Evolutionary conservation across 2,888 invertebrate genomes (phyloP).

Genomic region (Hetaerina titia): DNA sequence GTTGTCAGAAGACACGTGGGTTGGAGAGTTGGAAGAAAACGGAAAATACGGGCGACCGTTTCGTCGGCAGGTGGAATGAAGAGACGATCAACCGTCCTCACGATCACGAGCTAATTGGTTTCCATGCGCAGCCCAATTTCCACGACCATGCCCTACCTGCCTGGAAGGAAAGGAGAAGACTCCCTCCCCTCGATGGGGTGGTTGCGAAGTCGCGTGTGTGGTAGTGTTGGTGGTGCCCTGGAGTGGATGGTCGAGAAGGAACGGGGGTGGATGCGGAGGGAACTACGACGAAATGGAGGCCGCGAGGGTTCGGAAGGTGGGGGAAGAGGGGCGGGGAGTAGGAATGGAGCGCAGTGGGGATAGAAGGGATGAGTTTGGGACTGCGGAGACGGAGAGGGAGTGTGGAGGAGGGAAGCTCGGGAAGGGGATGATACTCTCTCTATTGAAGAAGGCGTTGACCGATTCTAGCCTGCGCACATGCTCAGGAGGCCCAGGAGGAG

Average conservation of each 20-base stretch:
- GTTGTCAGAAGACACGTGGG: neutral
- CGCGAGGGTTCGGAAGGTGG: neutral
- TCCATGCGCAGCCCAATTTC: neutral
- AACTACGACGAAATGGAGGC: neutral
- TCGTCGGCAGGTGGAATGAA: neutral
- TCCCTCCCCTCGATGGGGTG: neutral
- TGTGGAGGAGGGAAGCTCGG: neutral
- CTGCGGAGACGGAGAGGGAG: neutral
- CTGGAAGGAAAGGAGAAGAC: neutral
- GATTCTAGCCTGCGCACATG: neutral
- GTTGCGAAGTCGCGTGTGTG: neutral
- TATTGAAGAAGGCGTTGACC: neutral
- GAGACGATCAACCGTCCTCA: neutral
- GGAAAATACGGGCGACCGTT: neutral
- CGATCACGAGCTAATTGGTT: neutral
- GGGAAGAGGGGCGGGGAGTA: neutral
- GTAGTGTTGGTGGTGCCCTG: neutral
- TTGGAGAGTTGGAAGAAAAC: neutral
- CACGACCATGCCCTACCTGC: neutral
- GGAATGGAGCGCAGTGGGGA: no score
- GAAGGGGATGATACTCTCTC: neutral
- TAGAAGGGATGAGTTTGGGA: neutral
- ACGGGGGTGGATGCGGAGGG: neutral
- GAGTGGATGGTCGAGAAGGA: neutral
- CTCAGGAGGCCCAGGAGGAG: neutral